Percentiles rank a stretch among this genome's conserved stretches.
Conservation (phyloP, 1,140 invertebrate genomes). For the Caerostris extrusa region DNA sequence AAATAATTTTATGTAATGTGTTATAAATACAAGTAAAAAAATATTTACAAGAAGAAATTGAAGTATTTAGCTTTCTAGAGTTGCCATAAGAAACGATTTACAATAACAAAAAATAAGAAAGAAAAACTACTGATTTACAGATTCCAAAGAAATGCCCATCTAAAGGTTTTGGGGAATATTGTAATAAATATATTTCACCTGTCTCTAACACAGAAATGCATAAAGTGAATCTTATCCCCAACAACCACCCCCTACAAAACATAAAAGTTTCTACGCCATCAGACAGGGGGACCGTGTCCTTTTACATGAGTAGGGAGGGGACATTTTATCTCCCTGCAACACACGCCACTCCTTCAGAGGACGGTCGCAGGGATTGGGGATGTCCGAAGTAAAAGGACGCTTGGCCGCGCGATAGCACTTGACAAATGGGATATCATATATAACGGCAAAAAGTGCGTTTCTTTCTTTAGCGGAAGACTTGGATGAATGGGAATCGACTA, state of each 20-base stretch:
- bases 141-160: too few relatives aligned
- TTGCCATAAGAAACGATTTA: too few relatives aligned
- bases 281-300: background rate
- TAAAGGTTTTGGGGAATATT: too few relatives aligned
- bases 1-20: too few relatives aligned
- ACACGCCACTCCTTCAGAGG: background rate
- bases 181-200: too few relatives aligned
- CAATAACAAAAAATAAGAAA: too few relatives aligned
- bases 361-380: background rate
- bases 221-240: background rate
- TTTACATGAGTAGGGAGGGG: background rate
- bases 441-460: background rate
- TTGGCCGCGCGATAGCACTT: background rate
- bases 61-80: too few relatives aligned
- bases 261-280: background rate
- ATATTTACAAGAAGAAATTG: too few relatives aligned
- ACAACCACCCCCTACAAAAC: background rate
- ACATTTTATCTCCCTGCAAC: constrained; percentile 1
- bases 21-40: too few relatives aligned
- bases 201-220: background rate
- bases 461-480: too few relatives aligned
- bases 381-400: background rate
- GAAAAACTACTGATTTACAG: too few relatives aligned
- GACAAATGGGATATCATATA: background rate
- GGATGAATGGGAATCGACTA: too few relatives aligned